Evolutionary conservation across 2,113 vertebrate genomes (phyloP).

Genomic region (Baryphthengus martii): DNA sequence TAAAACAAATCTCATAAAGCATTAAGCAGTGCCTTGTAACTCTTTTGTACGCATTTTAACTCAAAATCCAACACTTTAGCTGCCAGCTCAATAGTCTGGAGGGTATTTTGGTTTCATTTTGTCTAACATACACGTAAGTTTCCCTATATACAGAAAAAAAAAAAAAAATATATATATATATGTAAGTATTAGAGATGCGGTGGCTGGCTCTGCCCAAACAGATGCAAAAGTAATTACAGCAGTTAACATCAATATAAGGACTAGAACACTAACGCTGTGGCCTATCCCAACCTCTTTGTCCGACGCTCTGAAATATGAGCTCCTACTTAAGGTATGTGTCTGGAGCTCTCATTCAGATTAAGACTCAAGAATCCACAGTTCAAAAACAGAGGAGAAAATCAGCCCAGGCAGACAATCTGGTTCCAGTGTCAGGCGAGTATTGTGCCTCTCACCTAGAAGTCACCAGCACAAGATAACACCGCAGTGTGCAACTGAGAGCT

Average conservation of each 20-base stretch:
- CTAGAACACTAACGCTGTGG: not conserved
- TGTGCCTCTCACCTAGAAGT: not conserved
- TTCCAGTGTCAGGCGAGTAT: not conserved
- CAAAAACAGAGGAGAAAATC: not conserved
- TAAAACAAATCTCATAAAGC: not conserved
- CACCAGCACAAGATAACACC: not conserved
- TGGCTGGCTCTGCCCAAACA: not conserved
- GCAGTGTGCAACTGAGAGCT: not conserved
- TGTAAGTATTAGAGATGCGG: accelerated
- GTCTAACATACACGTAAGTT: accelerated
- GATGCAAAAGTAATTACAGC: not conserved
- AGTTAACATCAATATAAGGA: not conserved
- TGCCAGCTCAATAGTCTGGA: not conserved
- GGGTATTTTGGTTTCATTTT: not conserved
- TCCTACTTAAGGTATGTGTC: not conserved
- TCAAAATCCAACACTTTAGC: not conserved
- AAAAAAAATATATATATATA: not conserved
- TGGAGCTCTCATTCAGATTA: accelerated
- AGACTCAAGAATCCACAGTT: not conserved
- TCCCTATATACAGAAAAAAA: not conserved
- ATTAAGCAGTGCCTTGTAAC: not conserved
- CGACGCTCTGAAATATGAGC: not conserved
- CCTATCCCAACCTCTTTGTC: not conserved
- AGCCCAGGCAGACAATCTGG: accelerated
- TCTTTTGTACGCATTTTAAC: not conserved